Percentiles rank a stretch among this genome's conserved stretches.
phyloP scores from a whole-genome alignment of 2,113 vertebrate genomes.

The Oryzias woworae region DNA sequence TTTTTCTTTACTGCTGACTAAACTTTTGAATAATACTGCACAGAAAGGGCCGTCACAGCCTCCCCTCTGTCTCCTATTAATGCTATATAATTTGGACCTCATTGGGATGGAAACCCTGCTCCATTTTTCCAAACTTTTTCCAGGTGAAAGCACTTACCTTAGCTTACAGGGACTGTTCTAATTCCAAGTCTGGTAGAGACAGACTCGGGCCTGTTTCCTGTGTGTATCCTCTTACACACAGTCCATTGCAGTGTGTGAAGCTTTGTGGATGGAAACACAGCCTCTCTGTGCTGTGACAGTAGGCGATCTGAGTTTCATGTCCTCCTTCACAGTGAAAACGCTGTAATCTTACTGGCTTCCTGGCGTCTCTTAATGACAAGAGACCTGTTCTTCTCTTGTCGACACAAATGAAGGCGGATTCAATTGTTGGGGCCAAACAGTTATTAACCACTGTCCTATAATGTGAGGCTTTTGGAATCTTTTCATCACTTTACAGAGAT shows the following conservation, averaged over 20 bases:
- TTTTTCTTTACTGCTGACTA: too few species aligned
- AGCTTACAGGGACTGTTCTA: constrained; percentile 1
- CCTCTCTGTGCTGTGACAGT: constrained; percentile 50
- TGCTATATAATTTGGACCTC: constrained; percentile 43
- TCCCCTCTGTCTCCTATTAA: constrained; percentile 11
- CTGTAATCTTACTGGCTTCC: constrained; percentile 8
- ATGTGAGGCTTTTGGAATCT: constrained; percentile 8
- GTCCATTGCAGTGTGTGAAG: constrained; percentile 7
- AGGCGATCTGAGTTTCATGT: constrained; percentile 47
- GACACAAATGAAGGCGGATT: constrained; percentile 38
- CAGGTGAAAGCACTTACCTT: constrained; percentile 1
- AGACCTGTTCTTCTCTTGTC: constrained; percentile 55
- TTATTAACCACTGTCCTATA: constrained; percentile 29
- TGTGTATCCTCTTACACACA: constrained; percentile 19
- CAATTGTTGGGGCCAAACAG: constrained; percentile 32
- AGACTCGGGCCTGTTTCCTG: constrained; percentile 22
- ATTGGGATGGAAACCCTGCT: background rate
- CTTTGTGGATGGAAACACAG: constrained; percentile 46
- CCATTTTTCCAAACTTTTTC: constrained; percentile 9
- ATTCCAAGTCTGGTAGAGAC: constrained; percentile 15
- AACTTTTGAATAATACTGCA: too few species aligned
- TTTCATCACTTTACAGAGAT: constrained; percentile 5
- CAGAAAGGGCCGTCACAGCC: constrained; percentile 59
- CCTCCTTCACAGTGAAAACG: constrained; percentile 34
- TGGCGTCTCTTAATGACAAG: constrained; percentile 23